A percentile compares a stretch with the other conserved stretches of the same genome.
Evolutionary conservation across 2,888 invertebrate genomes (phyloP).

Genomic region (Parnassius apollo): DNA sequence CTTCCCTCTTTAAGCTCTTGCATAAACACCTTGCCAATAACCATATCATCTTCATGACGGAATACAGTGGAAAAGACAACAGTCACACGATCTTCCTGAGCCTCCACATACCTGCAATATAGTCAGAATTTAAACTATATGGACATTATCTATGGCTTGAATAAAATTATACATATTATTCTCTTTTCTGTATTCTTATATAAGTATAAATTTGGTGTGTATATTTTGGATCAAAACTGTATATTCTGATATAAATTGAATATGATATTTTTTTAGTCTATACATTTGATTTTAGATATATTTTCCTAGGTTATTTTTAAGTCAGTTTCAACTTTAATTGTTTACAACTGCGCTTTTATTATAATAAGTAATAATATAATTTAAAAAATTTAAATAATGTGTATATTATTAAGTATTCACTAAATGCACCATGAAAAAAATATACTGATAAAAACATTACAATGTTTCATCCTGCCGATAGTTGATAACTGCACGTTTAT

Average conservation of each 20-base stretch:
- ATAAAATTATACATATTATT: too few relatives aligned
- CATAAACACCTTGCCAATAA: conserved; percentile 99
- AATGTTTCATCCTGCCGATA: conserved; percentile 99
- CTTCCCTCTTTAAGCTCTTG: conserved; percentile 99
- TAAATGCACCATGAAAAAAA: neutral
- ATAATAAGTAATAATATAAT: too few relatives aligned
- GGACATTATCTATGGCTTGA: neutral
- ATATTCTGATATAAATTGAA: too few relatives aligned
- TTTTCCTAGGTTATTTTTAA: too few relatives aligned
- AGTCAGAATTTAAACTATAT: neutral
- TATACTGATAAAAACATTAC: conserved; percentile 77
- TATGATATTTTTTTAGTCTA: too few relatives aligned
- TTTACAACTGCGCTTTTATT: too few relatives aligned
- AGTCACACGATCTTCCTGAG: conserved; percentile 98
- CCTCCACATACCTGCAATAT: conserved; percentile 94
- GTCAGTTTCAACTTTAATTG: too few relatives aligned
- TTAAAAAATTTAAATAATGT: too few relatives aligned
- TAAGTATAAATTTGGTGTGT: neutral
- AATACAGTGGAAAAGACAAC: conserved; percentile 99
- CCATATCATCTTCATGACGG: conserved; percentile 98
- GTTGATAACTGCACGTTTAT: conserved; percentile 97
- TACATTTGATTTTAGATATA: too few relatives aligned
- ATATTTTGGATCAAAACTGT: neutral
- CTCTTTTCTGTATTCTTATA: too few relatives aligned
- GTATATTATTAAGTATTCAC: too few relatives aligned